Conservation (phyloP, 1,140 invertebrate species). For the Colletes gigas region DNA sequence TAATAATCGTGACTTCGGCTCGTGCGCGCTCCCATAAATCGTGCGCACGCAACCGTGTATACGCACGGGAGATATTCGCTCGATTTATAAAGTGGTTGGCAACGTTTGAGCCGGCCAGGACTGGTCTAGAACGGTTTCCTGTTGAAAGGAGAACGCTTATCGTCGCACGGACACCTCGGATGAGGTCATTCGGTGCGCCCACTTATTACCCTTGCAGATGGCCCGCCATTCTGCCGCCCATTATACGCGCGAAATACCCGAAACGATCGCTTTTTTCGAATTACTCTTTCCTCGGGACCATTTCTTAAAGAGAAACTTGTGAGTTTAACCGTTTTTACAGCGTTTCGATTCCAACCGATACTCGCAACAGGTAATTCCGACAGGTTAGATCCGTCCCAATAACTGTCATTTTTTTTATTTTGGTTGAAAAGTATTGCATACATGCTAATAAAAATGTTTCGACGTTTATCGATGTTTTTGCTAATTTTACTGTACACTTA, state of each 20-base stretch:
- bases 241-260: neutral
- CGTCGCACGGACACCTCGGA: slow-evolving; percentile 53
- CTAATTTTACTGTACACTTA: too few relatives aligned
- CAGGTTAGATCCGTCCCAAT: too few relatives aligned
- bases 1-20: slow-evolving; percentile 48
- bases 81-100: slow-evolving; percentile 47
- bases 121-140: slow-evolving; percentile 69
- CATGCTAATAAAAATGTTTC: too few relatives aligned
- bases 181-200: slow-evolving; percentile 57
- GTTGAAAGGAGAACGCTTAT: slow-evolving; percentile 70
- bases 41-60: neutral
- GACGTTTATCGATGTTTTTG: too few relatives aligned
- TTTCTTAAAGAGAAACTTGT: too few relatives aligned
- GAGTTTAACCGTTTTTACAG: too few relatives aligned
- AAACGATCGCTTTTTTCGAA: neutral
- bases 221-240: neutral
- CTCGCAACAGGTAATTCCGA: too few relatives aligned
- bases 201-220: slow-evolving; percentile 51
- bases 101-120: neutral
- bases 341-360: too few relatives aligned
- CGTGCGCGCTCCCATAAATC: slow-evolving; percentile 51
- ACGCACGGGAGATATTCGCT: slow-evolving; percentile 18
- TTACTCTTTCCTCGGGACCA: neutral
- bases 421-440: too few relatives aligned
- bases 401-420: too few relatives aligned